phyloP scores from a whole-genome alignment of 1,140 invertebrate species.

The Aplysia californica region DNA sequence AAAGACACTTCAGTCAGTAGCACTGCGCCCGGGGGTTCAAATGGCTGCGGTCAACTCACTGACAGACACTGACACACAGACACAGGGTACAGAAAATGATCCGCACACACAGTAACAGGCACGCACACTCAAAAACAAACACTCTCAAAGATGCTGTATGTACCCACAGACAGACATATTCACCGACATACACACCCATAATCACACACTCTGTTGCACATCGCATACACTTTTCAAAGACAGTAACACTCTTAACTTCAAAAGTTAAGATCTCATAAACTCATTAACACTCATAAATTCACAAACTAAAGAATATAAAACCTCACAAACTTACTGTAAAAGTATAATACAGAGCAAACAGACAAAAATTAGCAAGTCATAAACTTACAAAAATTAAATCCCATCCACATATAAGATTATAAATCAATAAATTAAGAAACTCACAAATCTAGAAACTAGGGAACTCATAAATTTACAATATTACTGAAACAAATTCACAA shows the following conservation, averaged over 20 bases:
- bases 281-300: neutral
- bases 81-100: neutral
- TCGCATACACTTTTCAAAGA: neutral
- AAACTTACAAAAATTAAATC: neutral
- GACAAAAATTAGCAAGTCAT: neutral
- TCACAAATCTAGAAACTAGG: no score
- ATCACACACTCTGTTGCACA: neutral
- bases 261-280: neutral
- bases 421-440: no score
- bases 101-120: neutral
- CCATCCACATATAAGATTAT: no score
- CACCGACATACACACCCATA: neutral
- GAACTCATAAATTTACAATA: no score
- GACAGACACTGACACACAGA: neutral
- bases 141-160: neutral
- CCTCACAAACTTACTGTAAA: neutral
- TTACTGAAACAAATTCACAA: no score
- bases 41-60: neutral
- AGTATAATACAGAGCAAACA: neutral
- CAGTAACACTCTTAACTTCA: neutral
- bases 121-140: neutral
- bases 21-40: neutral
- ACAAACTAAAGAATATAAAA: neutral
- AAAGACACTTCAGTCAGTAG: no score
- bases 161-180: neutral